phyloP scores from a whole-genome alignment of 2,113 vertebrate genomes.

The Nycticryphes semicollaris region DNA sequence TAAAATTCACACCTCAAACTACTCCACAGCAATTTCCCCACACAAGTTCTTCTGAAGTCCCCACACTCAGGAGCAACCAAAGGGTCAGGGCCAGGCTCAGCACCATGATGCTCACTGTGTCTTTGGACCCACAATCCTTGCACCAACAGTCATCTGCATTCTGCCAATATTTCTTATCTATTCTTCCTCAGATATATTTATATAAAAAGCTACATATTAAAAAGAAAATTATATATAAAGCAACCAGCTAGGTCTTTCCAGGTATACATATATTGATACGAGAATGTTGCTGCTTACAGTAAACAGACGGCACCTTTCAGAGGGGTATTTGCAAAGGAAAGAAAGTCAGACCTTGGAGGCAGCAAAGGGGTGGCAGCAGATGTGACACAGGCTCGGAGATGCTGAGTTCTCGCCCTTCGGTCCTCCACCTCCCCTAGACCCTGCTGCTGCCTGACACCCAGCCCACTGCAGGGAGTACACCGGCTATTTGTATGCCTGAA shows the following conservation, averaged over 20 bases:
- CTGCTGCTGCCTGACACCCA: not conserved
- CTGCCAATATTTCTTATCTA: not conserved
- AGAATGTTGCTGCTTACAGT: not conserved
- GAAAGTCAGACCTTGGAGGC: fast-evolving
- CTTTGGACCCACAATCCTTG: not conserved
- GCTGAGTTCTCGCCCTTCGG: fast-evolving
- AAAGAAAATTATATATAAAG: not conserved
- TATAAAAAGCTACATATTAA: not conserved
- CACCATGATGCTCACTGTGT: fast-evolving
- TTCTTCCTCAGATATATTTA: not conserved
- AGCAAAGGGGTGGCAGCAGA: not conserved
- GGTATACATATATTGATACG: fast-evolving
- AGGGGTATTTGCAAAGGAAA: not conserved
- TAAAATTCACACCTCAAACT: not conserved
- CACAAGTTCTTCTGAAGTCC: fast-evolving
- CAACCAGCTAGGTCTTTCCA: not conserved
- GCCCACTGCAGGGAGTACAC: fast-evolving
- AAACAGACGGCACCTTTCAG: not conserved
- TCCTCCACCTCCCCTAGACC: fast-evolving
- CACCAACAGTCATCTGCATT: not conserved
- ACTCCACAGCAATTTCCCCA: not conserved
- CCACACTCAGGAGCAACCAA: fast-evolving
- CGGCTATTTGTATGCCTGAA: not conserved
- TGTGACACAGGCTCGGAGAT: fast-evolving
- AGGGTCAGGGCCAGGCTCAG: not conserved